Base-by-base conservation (phyloP, 2,113 vertebrate genomes). In the Amphiprion percula region DNA sequence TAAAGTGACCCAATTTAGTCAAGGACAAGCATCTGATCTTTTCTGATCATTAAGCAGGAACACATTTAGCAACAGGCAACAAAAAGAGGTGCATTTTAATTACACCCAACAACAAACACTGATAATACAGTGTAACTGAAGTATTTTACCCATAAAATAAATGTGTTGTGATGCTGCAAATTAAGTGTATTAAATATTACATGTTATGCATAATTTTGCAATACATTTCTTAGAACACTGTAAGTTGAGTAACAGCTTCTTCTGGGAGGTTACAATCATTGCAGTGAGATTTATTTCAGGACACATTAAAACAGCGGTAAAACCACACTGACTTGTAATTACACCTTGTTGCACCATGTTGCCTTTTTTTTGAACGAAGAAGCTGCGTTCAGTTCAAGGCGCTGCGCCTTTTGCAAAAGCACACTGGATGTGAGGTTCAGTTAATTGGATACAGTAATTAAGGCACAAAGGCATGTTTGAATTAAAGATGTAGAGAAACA, bases 381-480 rank as follows among this genome's bases (percentile, higher is more conserved):
- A 24, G 33, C 70, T 30, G 19, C 39, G 30, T 60, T 70, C 54
- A 46, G n/a, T 61, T 61, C 15, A 58, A 66, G 39, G 37, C 39
- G 56, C 30, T 63, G 24, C 59, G 53, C 37, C 44, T 70, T 75
- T 77, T 58, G 3, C 54, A 26, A 19, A 23, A 26, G 60, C 39
- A 77, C 47, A 58, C 4, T 69, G 64, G 41, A 74, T 66, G 49
- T 39, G 10, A 74, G 23, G 67, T 46, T 23, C 47, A 68, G 19
- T 61, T 79, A 65, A 79, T 61, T 70, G 33, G 50, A 80, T 37
- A 23, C 64, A 63, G 69, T 85, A 86, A 90, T 88, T 90, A 90
- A 91, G 68, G 80, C 86, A 91, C 79, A 90, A 86, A 87, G 84
- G 69, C 67, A 72, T 46, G 65, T 83, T 80, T 87, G 83, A 87